phyloP scores from a whole-genome alignment of 2,888 invertebrate genomes.

The Sesia apiformis region DNA sequence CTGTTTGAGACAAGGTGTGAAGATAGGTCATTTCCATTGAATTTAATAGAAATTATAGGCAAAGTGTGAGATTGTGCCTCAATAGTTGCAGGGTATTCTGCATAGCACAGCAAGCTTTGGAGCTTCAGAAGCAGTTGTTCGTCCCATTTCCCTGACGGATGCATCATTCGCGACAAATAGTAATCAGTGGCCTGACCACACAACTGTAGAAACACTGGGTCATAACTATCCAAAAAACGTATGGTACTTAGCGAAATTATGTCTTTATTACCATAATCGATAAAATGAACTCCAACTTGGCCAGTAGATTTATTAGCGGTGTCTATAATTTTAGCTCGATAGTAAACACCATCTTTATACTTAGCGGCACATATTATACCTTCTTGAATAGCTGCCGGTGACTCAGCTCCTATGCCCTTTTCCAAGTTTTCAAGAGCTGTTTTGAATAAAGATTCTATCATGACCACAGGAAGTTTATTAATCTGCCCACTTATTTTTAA shows the following conservation, averaged over 20 bases:
- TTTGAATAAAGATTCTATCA: slow-evolving; percentile 70
- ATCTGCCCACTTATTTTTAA: slow-evolving; percentile 83
- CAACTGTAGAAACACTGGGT: slow-evolving; percentile 60
- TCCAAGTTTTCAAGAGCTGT: slow-evolving; percentile 51
- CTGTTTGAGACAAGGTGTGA: slow-evolving; percentile 55
- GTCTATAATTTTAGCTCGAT: slow-evolving; percentile 76
- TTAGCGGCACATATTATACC: slow-evolving; percentile 78
- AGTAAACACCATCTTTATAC: slow-evolving; percentile 79
- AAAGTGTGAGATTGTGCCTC: slow-evolving; percentile 48
- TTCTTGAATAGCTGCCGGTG: slow-evolving; percentile 61
- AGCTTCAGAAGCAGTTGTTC: slow-evolving; percentile 50
- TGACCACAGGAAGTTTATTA: slow-evolving; percentile 71
- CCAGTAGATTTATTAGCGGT: slow-evolving; percentile 59
- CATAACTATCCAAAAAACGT: slow-evolving; percentile 70
- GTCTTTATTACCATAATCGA: slow-evolving; percentile 80
- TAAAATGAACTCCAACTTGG: slow-evolving; percentile 77
- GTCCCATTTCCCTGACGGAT: slow-evolving; percentile 71
- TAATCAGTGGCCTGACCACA: slow-evolving; percentile 76
- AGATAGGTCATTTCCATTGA: slow-evolving; percentile 64
- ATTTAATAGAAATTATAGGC: slow-evolving; percentile 59
- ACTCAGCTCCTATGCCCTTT: slow-evolving; percentile 57
- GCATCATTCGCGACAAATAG: slow-evolving; percentile 72
- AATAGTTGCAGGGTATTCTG: slow-evolving; percentile 46
- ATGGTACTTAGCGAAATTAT: slow-evolving; percentile 74
- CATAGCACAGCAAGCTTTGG: slow-evolving; percentile 55